Conservation (phyloP, 2,797 vertebrate species). For the Masticophis lateralis region DNA sequence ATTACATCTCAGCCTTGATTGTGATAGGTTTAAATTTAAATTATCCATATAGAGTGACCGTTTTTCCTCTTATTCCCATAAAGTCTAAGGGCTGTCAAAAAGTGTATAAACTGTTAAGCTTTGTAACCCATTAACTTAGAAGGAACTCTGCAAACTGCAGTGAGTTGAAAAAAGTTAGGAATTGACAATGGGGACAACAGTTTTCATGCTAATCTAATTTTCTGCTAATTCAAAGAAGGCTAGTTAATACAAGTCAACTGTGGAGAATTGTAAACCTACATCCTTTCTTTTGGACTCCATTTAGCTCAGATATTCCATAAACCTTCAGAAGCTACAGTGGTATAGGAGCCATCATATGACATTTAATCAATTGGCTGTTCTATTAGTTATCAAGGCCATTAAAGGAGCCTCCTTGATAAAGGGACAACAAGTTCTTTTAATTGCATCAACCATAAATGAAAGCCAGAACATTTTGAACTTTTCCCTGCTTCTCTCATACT, state of each 20-base stretch:
- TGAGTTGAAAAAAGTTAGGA: background rate
- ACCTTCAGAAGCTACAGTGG: background rate
- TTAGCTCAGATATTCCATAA: background rate
- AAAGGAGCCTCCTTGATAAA: background rate
- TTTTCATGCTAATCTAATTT: background rate
- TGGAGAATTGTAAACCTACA: background rate
- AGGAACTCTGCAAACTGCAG: background rate
- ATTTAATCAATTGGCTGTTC: background rate
- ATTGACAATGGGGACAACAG: background rate
- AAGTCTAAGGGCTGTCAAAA: background rate
- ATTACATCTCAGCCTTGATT: background rate
- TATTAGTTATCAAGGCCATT: background rate
- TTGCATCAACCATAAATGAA: background rate
- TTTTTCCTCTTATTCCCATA: background rate
- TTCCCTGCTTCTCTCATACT: conserved; percentile 2
- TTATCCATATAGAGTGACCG: background rate
- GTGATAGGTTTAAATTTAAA: background rate
- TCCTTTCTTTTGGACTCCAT: background rate
- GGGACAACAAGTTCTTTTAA: conserved; percentile 12
- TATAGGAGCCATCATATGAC: background rate
- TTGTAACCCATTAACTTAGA: background rate
- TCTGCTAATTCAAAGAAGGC: background rate
- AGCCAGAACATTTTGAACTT: conserved; percentile 31
- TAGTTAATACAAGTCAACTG: background rate
- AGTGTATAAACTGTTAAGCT: background rate